Conservation (phyloP, 2,797 vertebrate species). For the Florisuga fusca region DNA sequence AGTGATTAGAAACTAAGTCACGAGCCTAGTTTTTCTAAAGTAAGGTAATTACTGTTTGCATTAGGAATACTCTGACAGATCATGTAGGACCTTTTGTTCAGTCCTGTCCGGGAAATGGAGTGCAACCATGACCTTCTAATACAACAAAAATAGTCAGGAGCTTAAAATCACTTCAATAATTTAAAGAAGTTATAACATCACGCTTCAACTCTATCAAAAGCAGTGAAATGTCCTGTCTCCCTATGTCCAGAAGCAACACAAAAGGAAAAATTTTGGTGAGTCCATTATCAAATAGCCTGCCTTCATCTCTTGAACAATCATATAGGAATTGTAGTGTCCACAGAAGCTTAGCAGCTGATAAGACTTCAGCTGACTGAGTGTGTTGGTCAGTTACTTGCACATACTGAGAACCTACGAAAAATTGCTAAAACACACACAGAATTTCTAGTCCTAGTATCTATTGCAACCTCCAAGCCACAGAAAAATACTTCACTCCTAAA, state of each 20-base stretch:
- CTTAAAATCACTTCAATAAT: neutral
- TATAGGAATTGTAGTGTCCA: fast-evolving
- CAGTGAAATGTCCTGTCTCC: neutral
- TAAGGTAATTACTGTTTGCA: neutral
- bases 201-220: neutral
- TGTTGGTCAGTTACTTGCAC: neutral
- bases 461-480: neutral
- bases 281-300: neutral
- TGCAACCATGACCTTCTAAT: neutral
- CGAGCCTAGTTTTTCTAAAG: neutral
- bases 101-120: neutral
- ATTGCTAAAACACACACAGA: neutral
- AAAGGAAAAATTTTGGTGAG: neutral
- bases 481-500: neutral
- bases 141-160: neutral
- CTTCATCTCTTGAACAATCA: neutral
- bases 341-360: neutral
- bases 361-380: neutral
- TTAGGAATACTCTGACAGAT: neutral
- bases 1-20: neutral
- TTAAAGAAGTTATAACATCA: neutral
- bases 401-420: neutral
- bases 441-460: neutral
- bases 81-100: neutral
- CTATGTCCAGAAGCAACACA: neutral